Base-by-base conservation (phyloP, 2,888 invertebrate species). In the Xestia xanthographa region DNA sequence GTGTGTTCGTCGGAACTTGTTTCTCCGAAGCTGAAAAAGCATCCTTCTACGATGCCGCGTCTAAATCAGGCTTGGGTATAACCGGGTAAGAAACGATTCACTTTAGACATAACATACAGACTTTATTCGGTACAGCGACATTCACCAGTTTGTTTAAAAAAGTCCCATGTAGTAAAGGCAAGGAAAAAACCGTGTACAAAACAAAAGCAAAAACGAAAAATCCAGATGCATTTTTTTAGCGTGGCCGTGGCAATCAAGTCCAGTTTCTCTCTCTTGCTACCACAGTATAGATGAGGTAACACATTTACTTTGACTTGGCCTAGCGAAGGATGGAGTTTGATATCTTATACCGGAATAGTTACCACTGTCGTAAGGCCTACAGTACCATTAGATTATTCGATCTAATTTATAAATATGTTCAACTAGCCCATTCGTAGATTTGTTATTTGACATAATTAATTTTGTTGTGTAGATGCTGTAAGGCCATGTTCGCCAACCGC, bases 11-110 rank as follows among this genome's bases (percentile, higher is more conserved):
- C 1, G 95, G 94, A 8, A 87, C 97, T 67, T 97, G 97, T 86
- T 97, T 97, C 69, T 97, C 97, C 2, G 98, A 98, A 90, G 95
- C 97, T 14, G 97, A 97, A 86, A 97, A 97, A 79, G 96, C 96
- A 12, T 95, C 96, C 87, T 92, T 92, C 71, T 93, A 92, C 69
- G 88, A 88, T 0, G 87, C 88, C 17, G 79, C 66, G 29, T 82
- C 87, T 0, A 88, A 80, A 74, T 87, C 89, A 5, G 93, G 93
- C 5, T 91, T 93, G 53, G 93, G 93, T 56, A 89, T 95, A 58
- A 88, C 34, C 20, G 60, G 60, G 60, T 60, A 60, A 34, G 60
- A 60, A 60, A 60, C 20, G 20, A 41, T 17, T 91, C n/a, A 94
- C 94, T 94, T 94, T 88, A 78, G 91, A 77, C 62, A 22, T 43